Base-by-base conservation (phyloP, 2,888 invertebrate species). In the Coleophora flavipennella region DNA sequence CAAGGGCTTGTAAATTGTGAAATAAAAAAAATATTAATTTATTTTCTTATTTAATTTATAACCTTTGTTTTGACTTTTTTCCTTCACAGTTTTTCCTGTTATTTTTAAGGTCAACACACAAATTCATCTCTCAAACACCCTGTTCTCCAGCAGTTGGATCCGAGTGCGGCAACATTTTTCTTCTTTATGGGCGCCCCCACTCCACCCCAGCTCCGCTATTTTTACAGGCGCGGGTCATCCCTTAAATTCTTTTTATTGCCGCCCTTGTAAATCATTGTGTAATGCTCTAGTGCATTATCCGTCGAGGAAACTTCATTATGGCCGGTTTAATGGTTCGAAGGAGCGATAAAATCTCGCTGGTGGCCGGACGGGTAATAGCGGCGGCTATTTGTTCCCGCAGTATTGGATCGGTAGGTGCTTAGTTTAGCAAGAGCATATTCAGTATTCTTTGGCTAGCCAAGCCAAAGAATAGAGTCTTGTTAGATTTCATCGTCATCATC, bases 171-270 rank as follows among this genome's bases (percentile, higher is more conserved):
- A 50, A 57, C 77, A 78, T 83, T 69, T 71, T 62, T 80, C 72
- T 77, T 77, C 75, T 80, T 80, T 80, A 81, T 73, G 73, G 71
- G 20, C n/a, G n/a, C 6, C 20, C 65, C 64, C 61, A 35, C 35
- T 38, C 34, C 38, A 53, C 55, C 54, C 57, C 58, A 61, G 38
- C 40, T 33, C 45, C 53, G 49, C 60, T 75, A n/a, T 77, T 77
- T 77, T 77, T 77, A 73, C 75, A 62, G 63, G 56, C 57, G 53
- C 59, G 67, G 83, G 75, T 80, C 83, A 83, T 83, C 81, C 81
- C 83, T 80, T 80, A 80, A 80, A 83, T 81, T 81, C 79, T 81
- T 83, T 83, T 83, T 83, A 83, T 81, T 83, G 80, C 79, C 63
- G 64, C 72, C 75, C 78, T 77, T 76, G 80, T 83, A 84, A 83